A percentile compares a stretch with the other conserved stretches of the same genome.
Conservation (phyloP, 2,113 vertebrate species). For the Anas platyrhynchos region DNA sequence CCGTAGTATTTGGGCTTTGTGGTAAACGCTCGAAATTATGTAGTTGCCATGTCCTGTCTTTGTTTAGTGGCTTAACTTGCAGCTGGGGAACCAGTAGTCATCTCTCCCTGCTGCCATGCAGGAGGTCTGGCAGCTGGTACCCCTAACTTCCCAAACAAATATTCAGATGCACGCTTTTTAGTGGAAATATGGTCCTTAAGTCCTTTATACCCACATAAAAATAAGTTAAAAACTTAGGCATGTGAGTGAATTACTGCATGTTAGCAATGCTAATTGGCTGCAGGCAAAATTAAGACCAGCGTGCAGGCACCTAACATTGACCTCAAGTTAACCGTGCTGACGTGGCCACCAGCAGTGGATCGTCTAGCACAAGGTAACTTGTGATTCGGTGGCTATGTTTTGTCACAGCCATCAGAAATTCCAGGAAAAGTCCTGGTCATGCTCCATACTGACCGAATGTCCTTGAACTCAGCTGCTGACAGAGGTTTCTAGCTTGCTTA, state of each 20-base stretch:
- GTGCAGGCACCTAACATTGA: constrained; percentile 19
- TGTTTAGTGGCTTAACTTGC: not conserved
- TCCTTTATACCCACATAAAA: not conserved
- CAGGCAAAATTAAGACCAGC: constrained; percentile 34
- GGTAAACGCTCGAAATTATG: not conserved
- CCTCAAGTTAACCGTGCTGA: not conserved
- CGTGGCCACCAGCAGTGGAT: not conserved
- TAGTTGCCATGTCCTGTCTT: constrained; percentile 4
- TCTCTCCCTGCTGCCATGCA: not conserved
- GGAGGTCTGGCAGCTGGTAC: not conserved
- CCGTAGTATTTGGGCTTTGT: not conserved
- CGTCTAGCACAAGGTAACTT: not conserved
- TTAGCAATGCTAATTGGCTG: constrained; percentile 14
- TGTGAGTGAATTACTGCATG: not conserved
- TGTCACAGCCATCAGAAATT: constrained; percentile 23
- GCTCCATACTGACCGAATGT: not conserved
- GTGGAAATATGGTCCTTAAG: not conserved
- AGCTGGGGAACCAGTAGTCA: not conserved
- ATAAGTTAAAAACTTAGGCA: not conserved
- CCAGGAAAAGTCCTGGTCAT: not conserved
- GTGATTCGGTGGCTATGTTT: not conserved
- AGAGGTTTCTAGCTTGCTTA: not conserved
- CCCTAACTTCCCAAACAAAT: not conserved
- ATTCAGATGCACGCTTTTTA: not conserved
- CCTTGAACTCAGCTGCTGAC: not conserved